Percentiles rank a stretch among this genome's conserved stretches.
Evolutionary conservation across 2,888 invertebrate genomes (phyloP).

Genomic region (Athalia circularis): DNA sequence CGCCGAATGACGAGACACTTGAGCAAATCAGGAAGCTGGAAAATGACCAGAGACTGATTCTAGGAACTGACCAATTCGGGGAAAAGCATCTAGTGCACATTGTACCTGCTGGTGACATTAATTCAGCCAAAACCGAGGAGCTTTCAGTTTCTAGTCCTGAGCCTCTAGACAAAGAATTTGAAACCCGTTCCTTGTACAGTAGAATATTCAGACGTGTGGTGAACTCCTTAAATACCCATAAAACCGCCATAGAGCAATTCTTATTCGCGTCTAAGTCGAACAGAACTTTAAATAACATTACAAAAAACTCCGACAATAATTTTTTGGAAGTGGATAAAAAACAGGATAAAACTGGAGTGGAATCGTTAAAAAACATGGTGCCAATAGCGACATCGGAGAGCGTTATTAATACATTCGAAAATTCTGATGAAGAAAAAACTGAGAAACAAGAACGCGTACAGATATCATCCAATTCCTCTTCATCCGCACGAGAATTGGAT

Average conservation of each 20-base stretch:
- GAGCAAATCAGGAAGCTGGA: too few relatives aligned
- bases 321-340: not conserved
- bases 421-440: too few relatives aligned
- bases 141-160: not conserved
- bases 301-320: too few relatives aligned
- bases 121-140: not conserved
- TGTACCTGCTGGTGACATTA: slow-evolving; percentile 52
- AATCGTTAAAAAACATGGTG: too few relatives aligned
- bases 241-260: slow-evolving; percentile 58
- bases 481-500: too few relatives aligned
- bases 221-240: slow-evolving; percentile 59
- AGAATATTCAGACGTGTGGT: slow-evolving; percentile 55
- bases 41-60: slow-evolving; percentile 57
- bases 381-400: too few relatives aligned
- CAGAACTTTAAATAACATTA: not conserved
- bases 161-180: slow-evolving; percentile 18
- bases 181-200: slow-evolving; percentile 50
- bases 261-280: slow-evolving; percentile 49
- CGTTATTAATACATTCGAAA: too few relatives aligned
- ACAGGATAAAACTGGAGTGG: not conserved
- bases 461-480: too few relatives aligned
- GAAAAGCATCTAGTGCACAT: slow-evolving; percentile 64
- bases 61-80: slow-evolving; percentile 63
- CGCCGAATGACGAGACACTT: slow-evolving; percentile 1
- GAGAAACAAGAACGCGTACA: too few relatives aligned